Base-by-base conservation (phyloP, 2,797 vertebrate species). In the Botia almorhae region DNA sequence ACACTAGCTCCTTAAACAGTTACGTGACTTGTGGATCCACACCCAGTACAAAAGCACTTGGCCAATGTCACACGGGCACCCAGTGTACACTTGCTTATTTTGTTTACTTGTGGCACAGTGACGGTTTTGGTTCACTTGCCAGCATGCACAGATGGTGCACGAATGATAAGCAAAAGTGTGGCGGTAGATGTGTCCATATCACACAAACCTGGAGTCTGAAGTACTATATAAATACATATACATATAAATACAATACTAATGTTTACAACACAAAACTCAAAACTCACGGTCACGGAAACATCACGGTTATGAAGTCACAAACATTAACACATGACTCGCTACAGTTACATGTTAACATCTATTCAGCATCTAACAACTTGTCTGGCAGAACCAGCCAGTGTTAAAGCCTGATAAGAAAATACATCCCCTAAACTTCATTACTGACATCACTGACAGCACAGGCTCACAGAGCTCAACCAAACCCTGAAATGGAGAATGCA, bases 151-250 rank as follows among this genome's bases (percentile, higher is more conserved):
- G 72, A 84, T 65, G 61, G 21, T 60, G 69, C 65, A 23, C 10
- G 68, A 72, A 29, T 88, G 90, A 93, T 91, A 90, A 90, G 86
- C 8, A 56, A 46, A 60, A 68, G 85, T 14, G 6, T 39, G n/a
- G 16, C 12, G 36, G 43, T 26, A 8, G 14, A 48, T 50, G 29
- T 65, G 70, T 86, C 80, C 39, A 5, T 48, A 51, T 81, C 69
- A 43, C 80, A 89, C 91, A 91, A 91, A 90, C 68, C 76, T 69
- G 58, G 23, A 50, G 13, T 50, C 29, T 33, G 4, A 33, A 3
- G 33, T 33, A 33, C 33, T 33, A 33, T 33, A 33, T 33, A 33
- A 33, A 33, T 33, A 33, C 4, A 33, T 33, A 33, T 33, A 3
- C 3, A 33, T 33, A 33, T 33, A 33, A 33, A 33, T 33, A 33